phyloP scores from a whole-genome alignment of 92 coral and sea anemone genomes.

The Umimayanthus kanabou region DNA sequence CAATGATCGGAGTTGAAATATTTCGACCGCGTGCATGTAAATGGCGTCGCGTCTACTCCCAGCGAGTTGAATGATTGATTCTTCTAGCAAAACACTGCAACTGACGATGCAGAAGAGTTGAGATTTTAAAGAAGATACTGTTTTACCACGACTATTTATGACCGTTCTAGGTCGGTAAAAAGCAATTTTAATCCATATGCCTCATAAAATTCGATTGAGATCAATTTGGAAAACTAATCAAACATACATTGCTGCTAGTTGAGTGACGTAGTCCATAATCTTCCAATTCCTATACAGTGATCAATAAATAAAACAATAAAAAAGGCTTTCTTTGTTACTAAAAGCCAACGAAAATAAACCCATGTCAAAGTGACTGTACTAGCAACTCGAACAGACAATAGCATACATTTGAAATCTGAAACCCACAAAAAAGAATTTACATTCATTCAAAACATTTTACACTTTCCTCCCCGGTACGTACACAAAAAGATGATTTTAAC shows the following conservation, averaged over 20 bases:
- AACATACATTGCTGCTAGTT: neutral
- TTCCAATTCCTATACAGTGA: neutral
- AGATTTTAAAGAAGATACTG: neutral
- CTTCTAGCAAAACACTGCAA: neutral
- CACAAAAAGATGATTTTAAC: neutral
- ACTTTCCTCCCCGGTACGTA: neutral
- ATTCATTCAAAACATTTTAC: neutral
- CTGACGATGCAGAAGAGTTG: neutral
- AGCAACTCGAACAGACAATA: neutral
- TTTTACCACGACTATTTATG: neutral
- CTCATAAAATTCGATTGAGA: neutral
- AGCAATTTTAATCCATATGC: neutral
- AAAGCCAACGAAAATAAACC: neutral
- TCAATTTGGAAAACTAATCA: neutral
- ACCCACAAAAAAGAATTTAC: neutral
- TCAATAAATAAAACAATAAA: neutral
- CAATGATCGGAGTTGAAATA: neutral
- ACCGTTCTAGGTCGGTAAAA: neutral
- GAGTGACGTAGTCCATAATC: conserved; percentile 6
- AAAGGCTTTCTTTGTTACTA: neutral
- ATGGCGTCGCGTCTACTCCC: neutral
- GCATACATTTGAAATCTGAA: neutral
- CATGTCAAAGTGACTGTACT: neutral
- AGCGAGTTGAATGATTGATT: neutral
- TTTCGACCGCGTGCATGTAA: neutral